These are phyloP conservation scores for Potamarius usumacintae DNA, from an alignment of 2,113 vertebrate genomes.

Conservation along the genomic window DNA sequence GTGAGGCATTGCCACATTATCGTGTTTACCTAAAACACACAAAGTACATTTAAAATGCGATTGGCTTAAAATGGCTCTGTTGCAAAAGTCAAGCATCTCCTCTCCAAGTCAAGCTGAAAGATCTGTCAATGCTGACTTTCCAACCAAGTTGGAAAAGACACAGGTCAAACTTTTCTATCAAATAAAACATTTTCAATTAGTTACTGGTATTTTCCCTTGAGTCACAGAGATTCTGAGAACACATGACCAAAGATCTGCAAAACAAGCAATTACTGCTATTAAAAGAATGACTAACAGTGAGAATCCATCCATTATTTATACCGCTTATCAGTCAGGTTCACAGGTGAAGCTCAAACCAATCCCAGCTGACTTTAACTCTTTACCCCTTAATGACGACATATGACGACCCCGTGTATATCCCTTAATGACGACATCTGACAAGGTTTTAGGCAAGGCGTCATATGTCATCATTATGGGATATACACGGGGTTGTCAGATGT, in stretches of 20 bases:
- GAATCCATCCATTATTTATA: no score
- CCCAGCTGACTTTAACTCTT: no score
- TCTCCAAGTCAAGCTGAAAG: not conserved
- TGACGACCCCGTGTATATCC: no score
- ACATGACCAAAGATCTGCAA: slow-evolving; percentile 19
- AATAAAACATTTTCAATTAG: slow-evolving; percentile 1
- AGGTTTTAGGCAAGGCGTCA: no score
- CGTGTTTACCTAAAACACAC: not conserved
- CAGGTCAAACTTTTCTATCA: slow-evolving; percentile 25
- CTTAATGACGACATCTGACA: no score
- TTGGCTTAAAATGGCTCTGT: not conserved
- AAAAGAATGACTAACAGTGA: slow-evolving; percentile 29
- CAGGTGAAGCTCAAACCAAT: no score
- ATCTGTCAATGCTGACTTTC: slow-evolving; percentile 11
- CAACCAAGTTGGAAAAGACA: slow-evolving; percentile 13
- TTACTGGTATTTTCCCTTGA: slow-evolving; percentile 6
- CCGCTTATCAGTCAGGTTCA: no score
- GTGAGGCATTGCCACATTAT: not conserved
- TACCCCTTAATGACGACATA: no score
- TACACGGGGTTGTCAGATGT: no score
- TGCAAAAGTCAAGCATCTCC: not conserved
- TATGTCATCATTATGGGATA: no score
- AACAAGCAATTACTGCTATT: slow-evolving; percentile 20
- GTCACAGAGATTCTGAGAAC: not conserved
- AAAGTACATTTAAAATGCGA: not conserved